These are phyloP conservation scores for Tipula unca DNA, from an alignment of 2,888 invertebrate species.

Conservation along the genomic window DNA sequence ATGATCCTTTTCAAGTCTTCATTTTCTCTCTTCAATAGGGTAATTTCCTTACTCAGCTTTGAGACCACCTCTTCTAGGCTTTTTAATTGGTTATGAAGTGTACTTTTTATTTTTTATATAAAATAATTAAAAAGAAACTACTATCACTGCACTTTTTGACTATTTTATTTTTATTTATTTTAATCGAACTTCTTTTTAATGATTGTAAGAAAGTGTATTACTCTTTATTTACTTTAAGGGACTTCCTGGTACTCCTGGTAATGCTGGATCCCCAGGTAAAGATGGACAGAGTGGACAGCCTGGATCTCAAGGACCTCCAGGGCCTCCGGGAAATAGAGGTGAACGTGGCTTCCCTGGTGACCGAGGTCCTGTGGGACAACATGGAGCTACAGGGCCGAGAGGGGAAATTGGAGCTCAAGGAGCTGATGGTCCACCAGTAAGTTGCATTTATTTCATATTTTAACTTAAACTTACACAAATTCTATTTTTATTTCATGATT, in stretches of 20 bases:
- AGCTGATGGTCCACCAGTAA: slow-evolving; percentile 52
- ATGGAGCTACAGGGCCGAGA: slow-evolving; percentile 42
- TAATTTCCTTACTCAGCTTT: too few species aligned
- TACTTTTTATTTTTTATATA: too few species aligned
- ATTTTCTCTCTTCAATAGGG: too few species aligned
- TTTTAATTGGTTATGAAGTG: too few species aligned
- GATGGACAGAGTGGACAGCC: slow-evolving; percentile 68
- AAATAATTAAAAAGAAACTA: too few species aligned
- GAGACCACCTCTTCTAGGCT: too few species aligned
- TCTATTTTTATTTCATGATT: too few species aligned
- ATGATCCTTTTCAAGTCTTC: too few species aligned
- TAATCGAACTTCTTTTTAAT: too few species aligned
- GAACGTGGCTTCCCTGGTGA: slow-evolving; percentile 67
- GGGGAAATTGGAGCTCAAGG: slow-evolving; percentile 48
- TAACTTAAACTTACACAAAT: background rate
- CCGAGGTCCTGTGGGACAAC: slow-evolving; percentile 58
- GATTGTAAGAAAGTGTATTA: background rate
- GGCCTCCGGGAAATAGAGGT: slow-evolving; percentile 54
- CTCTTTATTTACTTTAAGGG: slow-evolving; percentile 43
- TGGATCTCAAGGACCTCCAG: slow-evolving; percentile 54
- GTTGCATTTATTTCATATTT: slow-evolving; percentile 20
- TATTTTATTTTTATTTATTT: too few species aligned
- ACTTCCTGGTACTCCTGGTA: slow-evolving; percentile 64
- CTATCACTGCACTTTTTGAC: too few species aligned
- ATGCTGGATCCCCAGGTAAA: slow-evolving; percentile 67